Conservation (phyloP, 2,888 invertebrate species). For the Sicus ferrugineus region DNA sequence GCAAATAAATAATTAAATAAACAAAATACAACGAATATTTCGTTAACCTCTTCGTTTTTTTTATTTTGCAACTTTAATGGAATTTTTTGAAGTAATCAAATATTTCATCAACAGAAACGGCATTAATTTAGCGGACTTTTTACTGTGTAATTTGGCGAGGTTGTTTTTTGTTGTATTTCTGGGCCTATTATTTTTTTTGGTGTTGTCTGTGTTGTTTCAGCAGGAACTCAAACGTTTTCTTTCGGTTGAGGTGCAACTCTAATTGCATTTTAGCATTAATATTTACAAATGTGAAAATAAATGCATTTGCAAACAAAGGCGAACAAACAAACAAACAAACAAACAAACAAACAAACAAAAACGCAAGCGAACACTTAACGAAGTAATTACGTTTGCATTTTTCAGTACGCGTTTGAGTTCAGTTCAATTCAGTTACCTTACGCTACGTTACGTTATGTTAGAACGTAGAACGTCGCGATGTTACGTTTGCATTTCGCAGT, state of each 20-base stretch:
- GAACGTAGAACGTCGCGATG: not conserved
- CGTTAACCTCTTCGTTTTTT: too few relatives aligned
- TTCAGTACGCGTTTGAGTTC: not conserved
- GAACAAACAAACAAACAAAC: conserved; percentile 19
- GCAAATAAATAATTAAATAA: too few relatives aligned
- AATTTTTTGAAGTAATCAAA: too few relatives aligned
- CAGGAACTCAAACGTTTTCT: too few relatives aligned
- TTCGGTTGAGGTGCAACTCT: conserved; percentile 15
- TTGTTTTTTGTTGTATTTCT: too few relatives aligned
- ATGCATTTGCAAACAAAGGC: conserved; percentile 21
- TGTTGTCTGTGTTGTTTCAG: too few relatives aligned
- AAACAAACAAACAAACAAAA: conserved; percentile 27
- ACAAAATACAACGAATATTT: too few relatives aligned
- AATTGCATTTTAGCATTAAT: conserved; percentile 28
- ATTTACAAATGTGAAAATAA: conserved; percentile 29
- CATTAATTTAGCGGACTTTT: too few relatives aligned
- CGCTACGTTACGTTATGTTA: not conserved
- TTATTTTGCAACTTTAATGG: too few relatives aligned
- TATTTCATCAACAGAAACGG: too few relatives aligned
- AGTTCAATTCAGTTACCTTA: not conserved
- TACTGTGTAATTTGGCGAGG: too few relatives aligned
- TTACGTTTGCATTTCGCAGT: conserved; percentile 4
- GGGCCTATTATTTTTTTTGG: too few relatives aligned
- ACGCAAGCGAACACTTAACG: conserved; percentile 22
- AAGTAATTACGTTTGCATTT: conserved; percentile 26